These are phyloP conservation scores for Unio delphinus DNA, from an alignment of 2,888 invertebrate species.

Conservation along the genomic window DNA sequence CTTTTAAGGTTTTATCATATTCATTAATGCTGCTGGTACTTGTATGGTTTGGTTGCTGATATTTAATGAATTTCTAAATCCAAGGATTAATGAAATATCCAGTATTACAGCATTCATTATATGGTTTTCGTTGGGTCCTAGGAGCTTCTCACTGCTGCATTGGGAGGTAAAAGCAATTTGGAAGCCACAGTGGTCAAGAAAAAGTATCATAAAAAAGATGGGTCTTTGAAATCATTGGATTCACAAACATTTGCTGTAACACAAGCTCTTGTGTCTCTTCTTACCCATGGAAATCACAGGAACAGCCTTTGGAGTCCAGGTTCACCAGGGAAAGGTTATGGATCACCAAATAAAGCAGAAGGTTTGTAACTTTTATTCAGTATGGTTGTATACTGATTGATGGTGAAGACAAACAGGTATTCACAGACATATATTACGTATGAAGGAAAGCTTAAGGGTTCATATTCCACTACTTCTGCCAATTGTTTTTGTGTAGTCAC, in stretches of 20 bases:
- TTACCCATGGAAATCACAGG: slow-evolving; percentile 65
- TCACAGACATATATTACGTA: too few relatives aligned
- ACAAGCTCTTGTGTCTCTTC: slow-evolving; percentile 76
- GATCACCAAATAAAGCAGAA: slow-evolving; percentile 34
- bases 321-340: slow-evolving; percentile 28
- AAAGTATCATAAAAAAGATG: slow-evolving; percentile 17
- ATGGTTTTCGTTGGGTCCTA: slow-evolving; percentile 32
- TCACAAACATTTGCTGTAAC: slow-evolving; percentile 75
- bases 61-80: too few relatives aligned
- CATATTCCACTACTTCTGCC: too few relatives aligned
- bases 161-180: slow-evolving; percentile 51
- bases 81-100: too few relatives aligned
- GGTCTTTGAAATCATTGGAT: slow-evolving; percentile 48
- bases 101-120: too few relatives aligned
- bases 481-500: too few relatives aligned
- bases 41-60: too few relatives aligned
- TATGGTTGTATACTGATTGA: too few relatives aligned
- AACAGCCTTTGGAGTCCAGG: not conserved
- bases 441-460: too few relatives aligned
- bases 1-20: too few relatives aligned
- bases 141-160: slow-evolving; percentile 74
- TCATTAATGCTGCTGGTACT: too few relatives aligned
- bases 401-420: too few relatives aligned
- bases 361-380: not conserved
- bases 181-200: slow-evolving; percentile 31